Percentiles rank a stretch among this genome's conserved stretches.
These are phyloP conservation scores for Tenthredo mesomela DNA, from an alignment of 2,888 invertebrate genomes.

Conservation along the genomic window DNA sequence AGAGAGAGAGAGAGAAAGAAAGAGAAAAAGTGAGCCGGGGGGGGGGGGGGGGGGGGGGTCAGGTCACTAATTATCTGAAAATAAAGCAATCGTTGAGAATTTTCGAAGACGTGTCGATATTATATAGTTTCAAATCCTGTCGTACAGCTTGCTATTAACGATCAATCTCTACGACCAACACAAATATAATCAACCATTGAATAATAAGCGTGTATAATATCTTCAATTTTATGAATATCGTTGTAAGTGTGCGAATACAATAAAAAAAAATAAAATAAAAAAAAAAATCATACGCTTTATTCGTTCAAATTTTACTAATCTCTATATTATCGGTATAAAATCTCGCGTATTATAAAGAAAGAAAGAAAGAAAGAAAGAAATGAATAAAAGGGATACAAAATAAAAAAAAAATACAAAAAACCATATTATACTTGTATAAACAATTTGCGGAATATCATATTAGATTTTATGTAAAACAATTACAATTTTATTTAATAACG, in stretches of 20 bases:
- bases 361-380: not conserved
- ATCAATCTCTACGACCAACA: constrained; percentile 19
- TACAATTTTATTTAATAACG: not conserved
- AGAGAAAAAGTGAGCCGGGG: not conserved
- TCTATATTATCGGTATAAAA: not conserved
- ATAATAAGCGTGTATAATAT: constrained; percentile 37
- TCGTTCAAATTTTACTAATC: constrained; percentile 28
- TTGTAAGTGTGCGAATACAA: constrained; percentile 60
- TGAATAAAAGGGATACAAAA: not conserved
- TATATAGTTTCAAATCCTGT: not conserved
- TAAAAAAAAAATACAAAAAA: not conserved
- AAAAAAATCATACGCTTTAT: constrained; percentile 35
- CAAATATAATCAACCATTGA: constrained; percentile 1
- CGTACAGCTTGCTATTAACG: constrained; percentile 7
- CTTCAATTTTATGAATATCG: constrained; percentile 47
- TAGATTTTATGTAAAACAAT: not conserved
- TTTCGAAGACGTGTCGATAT: not conserved
- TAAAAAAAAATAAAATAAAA: constrained; percentile 60
- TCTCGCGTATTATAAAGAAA: not conserved
- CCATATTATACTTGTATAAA: not conserved
- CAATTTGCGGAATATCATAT: not conserved
- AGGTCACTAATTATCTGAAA: not conserved
- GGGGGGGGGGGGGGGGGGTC: not conserved
- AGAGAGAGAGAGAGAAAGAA: not conserved
- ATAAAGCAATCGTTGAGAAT: constrained; percentile 12